phyloP scores from a whole-genome alignment of 2,888 invertebrate genomes.

The Alsophila aescularia region DNA sequence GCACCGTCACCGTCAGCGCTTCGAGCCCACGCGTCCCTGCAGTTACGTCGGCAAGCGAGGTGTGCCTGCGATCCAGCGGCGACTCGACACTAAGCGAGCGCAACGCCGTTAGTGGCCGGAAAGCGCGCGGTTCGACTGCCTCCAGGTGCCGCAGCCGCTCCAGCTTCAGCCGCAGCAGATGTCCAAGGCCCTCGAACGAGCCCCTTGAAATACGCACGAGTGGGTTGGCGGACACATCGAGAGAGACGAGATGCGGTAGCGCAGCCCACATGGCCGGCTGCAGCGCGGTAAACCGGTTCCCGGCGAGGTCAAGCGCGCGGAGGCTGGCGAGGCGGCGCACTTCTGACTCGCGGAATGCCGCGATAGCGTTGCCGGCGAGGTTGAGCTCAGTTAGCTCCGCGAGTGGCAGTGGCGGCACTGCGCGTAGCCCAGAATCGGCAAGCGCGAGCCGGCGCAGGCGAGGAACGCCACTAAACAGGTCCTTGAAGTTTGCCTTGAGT shows the following conservation, averaged over 20 bases:
- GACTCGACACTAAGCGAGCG: slow-evolving; percentile 87
- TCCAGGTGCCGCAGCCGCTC: slow-evolving; percentile 87
- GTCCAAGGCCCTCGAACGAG: slow-evolving; percentile 86
- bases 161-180: slow-evolving; percentile 88
- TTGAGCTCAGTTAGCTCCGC: slow-evolving; percentile 87
- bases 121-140: slow-evolving; percentile 88
- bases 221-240: slow-evolving; percentile 92
- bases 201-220: slow-evolving; percentile 87
- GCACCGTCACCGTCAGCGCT: slow-evolving; percentile 81
- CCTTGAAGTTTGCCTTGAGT: slow-evolving; percentile 90
- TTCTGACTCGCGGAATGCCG: slow-evolving; percentile 86
- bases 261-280: slow-evolving; percentile 88
- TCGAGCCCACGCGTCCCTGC: slow-evolving; percentile 52
- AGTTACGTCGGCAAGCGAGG: slow-evolving; percentile 47
- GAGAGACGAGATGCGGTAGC: slow-evolving; percentile 86
- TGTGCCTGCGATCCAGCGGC: slow-evolving; percentile 81
- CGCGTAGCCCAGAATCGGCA: slow-evolving; percentile 87
- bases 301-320: slow-evolving; percentile 87
- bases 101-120: slow-evolving; percentile 86
- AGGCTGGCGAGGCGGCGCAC: slow-evolving; percentile 86
- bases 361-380: slow-evolving; percentile 88
- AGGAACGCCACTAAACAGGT: slow-evolving; percentile 91
- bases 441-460: slow-evolving; percentile 88
- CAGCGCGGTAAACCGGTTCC: slow-evolving; percentile 88
- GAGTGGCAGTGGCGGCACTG: slow-evolving; percentile 88